phyloP scores from a whole-genome alignment of 2,797 vertebrate genomes.

The Mormyrops boulengeri region DNA sequence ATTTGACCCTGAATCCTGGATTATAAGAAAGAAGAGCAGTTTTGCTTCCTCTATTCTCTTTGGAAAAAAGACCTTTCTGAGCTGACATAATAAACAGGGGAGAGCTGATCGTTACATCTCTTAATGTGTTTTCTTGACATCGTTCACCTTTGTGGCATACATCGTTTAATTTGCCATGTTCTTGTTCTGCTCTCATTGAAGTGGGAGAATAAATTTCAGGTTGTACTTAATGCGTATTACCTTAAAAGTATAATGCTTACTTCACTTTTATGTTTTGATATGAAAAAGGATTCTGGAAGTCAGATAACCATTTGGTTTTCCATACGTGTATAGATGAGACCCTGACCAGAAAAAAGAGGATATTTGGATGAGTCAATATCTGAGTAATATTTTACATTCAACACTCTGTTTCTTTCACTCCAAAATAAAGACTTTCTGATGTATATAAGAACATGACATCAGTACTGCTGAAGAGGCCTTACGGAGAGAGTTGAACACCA shows the following conservation, averaged over 20 bases:
- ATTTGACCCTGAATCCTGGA: background rate
- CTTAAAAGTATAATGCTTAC: background rate
- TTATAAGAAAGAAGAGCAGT: background rate
- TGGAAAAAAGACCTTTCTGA: background rate
- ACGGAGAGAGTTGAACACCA: background rate
- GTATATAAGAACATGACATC: background rate
- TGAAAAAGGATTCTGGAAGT: background rate
- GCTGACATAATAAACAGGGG: background rate
- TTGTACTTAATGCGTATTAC: background rate
- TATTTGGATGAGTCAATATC: background rate
- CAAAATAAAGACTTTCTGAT: background rate
- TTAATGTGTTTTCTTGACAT: background rate
- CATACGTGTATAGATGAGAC: background rate
- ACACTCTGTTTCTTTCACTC: background rate
- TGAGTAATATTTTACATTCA: background rate
- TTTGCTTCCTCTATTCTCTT: background rate
- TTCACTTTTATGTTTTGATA: background rate
- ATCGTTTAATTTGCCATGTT: background rate
- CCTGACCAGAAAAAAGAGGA: background rate
- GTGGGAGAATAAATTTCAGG: background rate
- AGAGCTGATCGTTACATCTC: background rate
- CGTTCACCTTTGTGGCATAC: background rate
- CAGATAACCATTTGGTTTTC: background rate
- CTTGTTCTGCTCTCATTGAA: background rate
- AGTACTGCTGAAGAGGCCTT: background rate